Conservation (phyloP, 2,113 vertebrate species). For the Apteryx owenii region DNA sequence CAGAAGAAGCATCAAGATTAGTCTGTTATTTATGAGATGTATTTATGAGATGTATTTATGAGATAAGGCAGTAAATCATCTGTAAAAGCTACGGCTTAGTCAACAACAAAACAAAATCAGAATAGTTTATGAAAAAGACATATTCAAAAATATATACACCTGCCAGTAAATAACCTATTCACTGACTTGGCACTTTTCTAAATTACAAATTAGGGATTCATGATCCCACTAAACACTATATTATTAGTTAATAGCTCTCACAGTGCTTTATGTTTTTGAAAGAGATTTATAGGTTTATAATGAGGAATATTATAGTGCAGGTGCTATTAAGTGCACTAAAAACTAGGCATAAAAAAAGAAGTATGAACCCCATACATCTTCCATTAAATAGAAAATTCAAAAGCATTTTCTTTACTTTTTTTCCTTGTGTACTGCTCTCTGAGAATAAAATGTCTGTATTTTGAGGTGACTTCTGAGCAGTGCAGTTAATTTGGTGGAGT, state of each 20-base stretch:
- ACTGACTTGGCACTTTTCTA: slow-evolving; percentile 12
- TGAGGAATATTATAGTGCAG: slow-evolving; percentile 23
- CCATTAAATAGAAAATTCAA: background rate
- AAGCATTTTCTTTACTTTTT: background rate
- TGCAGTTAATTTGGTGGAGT: background rate
- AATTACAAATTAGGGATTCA: slow-evolving; percentile 55
- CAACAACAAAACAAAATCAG: background rate
- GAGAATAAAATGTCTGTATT: background rate
- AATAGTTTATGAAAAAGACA: background rate
- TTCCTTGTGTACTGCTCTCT: background rate
- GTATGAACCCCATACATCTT: background rate
- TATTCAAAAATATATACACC: background rate
- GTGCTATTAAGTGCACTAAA: slow-evolving; percentile 7
- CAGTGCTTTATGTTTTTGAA: slow-evolving; percentile 29
- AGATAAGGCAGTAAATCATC: background rate
- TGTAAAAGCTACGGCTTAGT: background rate
- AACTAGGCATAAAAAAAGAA: background rate
- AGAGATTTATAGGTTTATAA: slow-evolving; percentile 57
- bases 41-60: background rate
- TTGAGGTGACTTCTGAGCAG: background rate
- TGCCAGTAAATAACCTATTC: slow-evolving; percentile 41
- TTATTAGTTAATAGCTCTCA: slow-evolving; percentile 36
- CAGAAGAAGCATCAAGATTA: background rate
- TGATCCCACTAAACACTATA: slow-evolving; percentile 43
- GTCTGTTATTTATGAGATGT: background rate